Conservation (phyloP, 2,797 vertebrate species). For the Microcaecilia unicolor region DNA sequence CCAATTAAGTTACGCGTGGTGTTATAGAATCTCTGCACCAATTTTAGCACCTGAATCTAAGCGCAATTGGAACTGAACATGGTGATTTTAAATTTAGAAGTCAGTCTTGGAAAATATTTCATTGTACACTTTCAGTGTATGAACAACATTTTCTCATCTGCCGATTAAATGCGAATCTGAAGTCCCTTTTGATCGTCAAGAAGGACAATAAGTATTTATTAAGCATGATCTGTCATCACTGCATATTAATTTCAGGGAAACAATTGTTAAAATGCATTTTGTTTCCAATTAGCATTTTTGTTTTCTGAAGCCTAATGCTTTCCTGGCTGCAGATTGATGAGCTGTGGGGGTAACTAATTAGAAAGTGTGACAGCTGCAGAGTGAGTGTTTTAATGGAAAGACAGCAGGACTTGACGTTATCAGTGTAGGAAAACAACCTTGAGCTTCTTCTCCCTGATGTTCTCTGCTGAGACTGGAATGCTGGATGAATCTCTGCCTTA, state of each 20-base stretch:
- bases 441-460: not conserved
- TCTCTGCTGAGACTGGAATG: not conserved
- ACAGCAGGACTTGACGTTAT: not conserved
- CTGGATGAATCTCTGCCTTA: constrained; percentile 2
- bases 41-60: no score
- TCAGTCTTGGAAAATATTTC: no score
- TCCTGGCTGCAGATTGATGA: constrained; percentile 1
- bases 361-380: not conserved
- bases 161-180: no score
- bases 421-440: not conserved
- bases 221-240: not conserved
- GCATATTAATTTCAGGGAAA: constrained; percentile 7
- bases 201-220: no score
- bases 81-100: no score
- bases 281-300: constrained; percentile 1
- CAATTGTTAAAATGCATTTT: constrained; percentile 2
- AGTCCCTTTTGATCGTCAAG: no score
- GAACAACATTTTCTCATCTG: no score
- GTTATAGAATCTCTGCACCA: no score
- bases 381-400: constrained; percentile 3
- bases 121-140: no score
- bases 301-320: not conserved
- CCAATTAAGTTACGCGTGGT: no score
- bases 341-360: constrained; percentile 1
- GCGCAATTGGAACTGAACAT: no score